Percentiles rank a stretch among this genome's conserved stretches.
Evolutionary conservation across 2,797 vertebrate genomes (phyloP).

Genomic region (Hyperoplus lanceolatus): DNA sequence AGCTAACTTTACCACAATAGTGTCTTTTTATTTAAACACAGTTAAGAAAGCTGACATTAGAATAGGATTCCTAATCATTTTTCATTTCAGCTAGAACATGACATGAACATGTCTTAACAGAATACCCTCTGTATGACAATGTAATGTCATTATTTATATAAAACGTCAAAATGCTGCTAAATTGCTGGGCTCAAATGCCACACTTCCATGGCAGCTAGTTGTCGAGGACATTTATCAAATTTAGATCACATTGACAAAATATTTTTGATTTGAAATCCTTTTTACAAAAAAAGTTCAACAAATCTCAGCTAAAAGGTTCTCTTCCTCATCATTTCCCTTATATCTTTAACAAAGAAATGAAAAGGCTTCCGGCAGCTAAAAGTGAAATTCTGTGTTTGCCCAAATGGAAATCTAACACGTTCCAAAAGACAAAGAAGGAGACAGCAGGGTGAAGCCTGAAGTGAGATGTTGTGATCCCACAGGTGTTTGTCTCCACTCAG

Average conservation of each 20-base stretch:
- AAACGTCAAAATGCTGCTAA: background rate
- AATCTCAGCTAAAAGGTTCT: background rate
- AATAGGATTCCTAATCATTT: background rate
- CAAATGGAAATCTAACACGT: constrained; percentile 40
- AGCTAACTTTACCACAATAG: background rate
- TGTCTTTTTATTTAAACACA: constrained; percentile 3
- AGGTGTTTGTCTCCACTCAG: constrained; percentile 65
- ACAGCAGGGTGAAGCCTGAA: constrained; percentile 59
- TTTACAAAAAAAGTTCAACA: background rate
- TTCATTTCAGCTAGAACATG: background rate
- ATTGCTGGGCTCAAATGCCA: background rate
- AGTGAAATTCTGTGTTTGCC: constrained; percentile 38
- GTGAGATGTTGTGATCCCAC: constrained; percentile 63
- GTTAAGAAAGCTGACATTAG: background rate
- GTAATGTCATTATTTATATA: background rate
- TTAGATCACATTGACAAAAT: background rate
- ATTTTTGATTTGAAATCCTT: background rate
- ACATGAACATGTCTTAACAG: background rate
- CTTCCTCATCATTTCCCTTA: background rate
- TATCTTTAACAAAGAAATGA: constrained; percentile 9
- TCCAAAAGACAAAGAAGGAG: constrained; percentile 33
- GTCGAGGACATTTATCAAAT: background rate
- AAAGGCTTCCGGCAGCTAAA: constrained; percentile 24
- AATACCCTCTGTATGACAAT: background rate
- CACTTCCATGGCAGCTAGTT: background rate